Conservation (phyloP, 2,888 invertebrate genomes). For the Caenorhabditis plicata region DNA sequence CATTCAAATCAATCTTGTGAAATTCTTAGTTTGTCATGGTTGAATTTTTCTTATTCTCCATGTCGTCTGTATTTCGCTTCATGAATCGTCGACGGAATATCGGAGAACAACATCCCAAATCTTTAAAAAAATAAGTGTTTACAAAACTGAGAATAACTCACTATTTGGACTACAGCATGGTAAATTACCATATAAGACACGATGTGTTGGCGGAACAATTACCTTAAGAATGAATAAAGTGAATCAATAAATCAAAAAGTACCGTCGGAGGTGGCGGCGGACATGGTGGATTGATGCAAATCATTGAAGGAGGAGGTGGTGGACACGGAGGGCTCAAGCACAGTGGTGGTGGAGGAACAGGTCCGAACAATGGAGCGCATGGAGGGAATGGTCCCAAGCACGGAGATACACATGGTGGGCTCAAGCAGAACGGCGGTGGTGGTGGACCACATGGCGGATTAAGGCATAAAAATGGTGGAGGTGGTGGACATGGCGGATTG, state of each 20-base stretch:
- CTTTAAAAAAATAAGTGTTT: constrained; percentile 1
- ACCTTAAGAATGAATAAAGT: neutral
- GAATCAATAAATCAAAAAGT: neutral
- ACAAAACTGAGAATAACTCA: constrained; percentile 2
- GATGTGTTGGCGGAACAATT: neutral
- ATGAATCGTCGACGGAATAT: constrained; percentile 22
- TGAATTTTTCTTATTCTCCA: too few species aligned
- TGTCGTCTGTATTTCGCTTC: constrained; percentile 6
- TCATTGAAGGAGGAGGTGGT: neutral
- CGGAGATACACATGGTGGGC: too few species aligned
- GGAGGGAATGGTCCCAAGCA: too few species aligned
- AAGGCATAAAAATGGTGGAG: too few species aligned
- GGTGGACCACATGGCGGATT: constrained; percentile 6
- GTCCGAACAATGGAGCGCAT: too few species aligned
- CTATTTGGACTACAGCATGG: constrained; percentile 25
- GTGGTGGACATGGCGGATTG: constrained; percentile 1
- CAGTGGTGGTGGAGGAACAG: neutral
- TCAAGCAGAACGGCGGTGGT: constrained; percentile 4
- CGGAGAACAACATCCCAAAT: constrained; percentile 24
- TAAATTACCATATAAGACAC: constrained; percentile 17
- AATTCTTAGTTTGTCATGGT: too few species aligned
- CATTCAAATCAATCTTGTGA: too few species aligned
- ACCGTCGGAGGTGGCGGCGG: neutral
- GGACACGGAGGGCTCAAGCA: neutral
- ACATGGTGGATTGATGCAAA: neutral